Evolutionary conservation across 2,888 invertebrate species (phyloP).

Genomic region (Drosophila atroscutellata): DNA sequence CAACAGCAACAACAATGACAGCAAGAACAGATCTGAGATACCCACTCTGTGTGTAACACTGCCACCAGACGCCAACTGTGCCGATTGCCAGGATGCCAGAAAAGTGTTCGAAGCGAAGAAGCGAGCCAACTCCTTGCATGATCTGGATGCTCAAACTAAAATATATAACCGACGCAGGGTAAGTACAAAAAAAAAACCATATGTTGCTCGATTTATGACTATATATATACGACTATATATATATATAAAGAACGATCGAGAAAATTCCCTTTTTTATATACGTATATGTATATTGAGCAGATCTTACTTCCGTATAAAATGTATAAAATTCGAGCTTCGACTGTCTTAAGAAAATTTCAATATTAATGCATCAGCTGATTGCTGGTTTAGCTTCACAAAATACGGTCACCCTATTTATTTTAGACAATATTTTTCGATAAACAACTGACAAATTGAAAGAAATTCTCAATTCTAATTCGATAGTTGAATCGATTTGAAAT

Average conservation of each 20-base stretch:
- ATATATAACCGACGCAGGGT: slow-evolving; percentile 30
- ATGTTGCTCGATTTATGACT: too few relatives aligned
- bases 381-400: not conserved
- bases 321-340: not conserved
- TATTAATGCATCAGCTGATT: not conserved
- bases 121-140: slow-evolving; percentile 51
- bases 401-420: not conserved
- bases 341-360: not conserved
- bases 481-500: not conserved
- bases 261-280: not conserved
- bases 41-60: not conserved
- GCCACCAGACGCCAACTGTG: slow-evolving; percentile 12
- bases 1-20: slow-evolving; percentile 11
- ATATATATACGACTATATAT: too few relatives aligned
- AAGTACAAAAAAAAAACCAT: slow-evolving; percentile 9
- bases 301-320: not conserved
- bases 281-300: not conserved
- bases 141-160: slow-evolving; percentile 26
- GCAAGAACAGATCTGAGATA: not conserved
- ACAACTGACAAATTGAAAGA: not conserved
- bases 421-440: not conserved
- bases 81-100: slow-evolving; percentile 32
- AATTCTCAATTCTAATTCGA: not conserved
- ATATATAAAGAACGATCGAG: not conserved
- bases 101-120: slow-evolving; percentile 21